Base-by-base conservation (phyloP, 35 echinoderm and acorn worm species). In the Holothuria glaberrima region DNA sequence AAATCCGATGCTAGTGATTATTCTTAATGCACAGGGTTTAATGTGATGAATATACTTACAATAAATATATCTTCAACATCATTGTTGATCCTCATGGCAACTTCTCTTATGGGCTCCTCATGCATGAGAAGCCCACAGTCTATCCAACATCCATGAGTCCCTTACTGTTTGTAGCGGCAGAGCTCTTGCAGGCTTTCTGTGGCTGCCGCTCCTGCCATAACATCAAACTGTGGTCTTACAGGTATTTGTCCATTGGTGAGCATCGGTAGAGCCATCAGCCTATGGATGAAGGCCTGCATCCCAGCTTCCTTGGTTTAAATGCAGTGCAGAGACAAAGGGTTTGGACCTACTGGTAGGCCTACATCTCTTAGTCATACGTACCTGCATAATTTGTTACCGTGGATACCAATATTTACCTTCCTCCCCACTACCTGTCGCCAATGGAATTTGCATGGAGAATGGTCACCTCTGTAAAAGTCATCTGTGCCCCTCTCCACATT, bases 21-120 rank as follows among this genome's bases (percentile, higher is more conserved):
- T n/a, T n/a, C n/a, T n/a, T n/a, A n/a, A n/a, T n/a, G n/a, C n/a
- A n/a, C n/a, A n/a, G n/a, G n/a, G n/a, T n/a, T n/a, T n/a, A n/a
- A n/a, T n/a, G n/a, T n/a, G n/a, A n/a, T n/a, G n/a, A n/a, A n/a
- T n/a, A n/a, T n/a, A n/a, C n/a, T n/a, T n/a, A n/a, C n/a, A n/a
- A n/a, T n/a, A n/a, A n/a, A n/a, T n/a, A n/a, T 82, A 54, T 66
- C 66, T 72, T 88, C 68, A 26, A 68, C 61, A 70, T 88, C 86
- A 52, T 88, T 88, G 66, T 88, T 71, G 4, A 66, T 88, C 30
- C 86, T 29, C 17, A 88, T 69, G 50, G 16, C 0, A n/a, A n/a
- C n/a, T n/a, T 10, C 12, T 21, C 14, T 24, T 31, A 30, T 50
- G 73, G 10, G 50, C 41, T 27, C 86, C 48, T 66, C 86, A 88